Evolutionary conservation across 2,888 invertebrate genomes (phyloP).

Genomic region (Vanessa cardui): DNA sequence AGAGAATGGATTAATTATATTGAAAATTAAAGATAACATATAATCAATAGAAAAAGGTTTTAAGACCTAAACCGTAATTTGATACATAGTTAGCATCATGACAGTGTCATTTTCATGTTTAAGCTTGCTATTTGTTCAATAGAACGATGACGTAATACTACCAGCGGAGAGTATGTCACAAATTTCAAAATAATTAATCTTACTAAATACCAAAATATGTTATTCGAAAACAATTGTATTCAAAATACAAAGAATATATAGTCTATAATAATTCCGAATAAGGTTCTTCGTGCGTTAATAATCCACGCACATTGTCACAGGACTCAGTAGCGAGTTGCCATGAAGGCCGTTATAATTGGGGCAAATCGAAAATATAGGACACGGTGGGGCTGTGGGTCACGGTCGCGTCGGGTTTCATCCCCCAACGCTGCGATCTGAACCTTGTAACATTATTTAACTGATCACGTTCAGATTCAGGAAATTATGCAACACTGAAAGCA

Average conservation of each 20-base stretch:
- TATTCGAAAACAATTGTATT: background rate
- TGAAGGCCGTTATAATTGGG: conserved; percentile 73
- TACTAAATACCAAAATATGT: background rate
- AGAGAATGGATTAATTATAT: too few relatives aligned
- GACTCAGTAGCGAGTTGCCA: conserved; percentile 44
- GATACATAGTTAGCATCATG: too few relatives aligned
- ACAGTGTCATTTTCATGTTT: too few relatives aligned
- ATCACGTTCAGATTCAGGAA: conserved; percentile 43
- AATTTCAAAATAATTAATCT: background rate
- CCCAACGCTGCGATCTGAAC: conserved; percentile 32
- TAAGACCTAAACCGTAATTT: too few relatives aligned
- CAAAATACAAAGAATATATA: background rate
- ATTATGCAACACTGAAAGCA: conserved; percentile 36
- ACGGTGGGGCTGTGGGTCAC: conserved; percentile 61
- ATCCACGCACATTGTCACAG: conserved; percentile 51
- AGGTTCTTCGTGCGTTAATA: conserved; percentile 9
- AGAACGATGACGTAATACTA: too few relatives aligned
- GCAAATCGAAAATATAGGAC: conserved; percentile 67
- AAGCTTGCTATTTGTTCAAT: too few relatives aligned
- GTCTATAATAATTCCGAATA: conserved; percentile 4
- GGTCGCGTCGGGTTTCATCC: conserved; percentile 50
- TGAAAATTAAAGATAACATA: too few relatives aligned
- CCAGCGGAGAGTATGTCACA: background rate
- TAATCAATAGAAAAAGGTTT: too few relatives aligned
- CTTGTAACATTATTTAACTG: conserved; percentile 40